phyloP scores from a whole-genome alignment of 1,140 invertebrate species.

The Ganaspis sp. region DNA sequence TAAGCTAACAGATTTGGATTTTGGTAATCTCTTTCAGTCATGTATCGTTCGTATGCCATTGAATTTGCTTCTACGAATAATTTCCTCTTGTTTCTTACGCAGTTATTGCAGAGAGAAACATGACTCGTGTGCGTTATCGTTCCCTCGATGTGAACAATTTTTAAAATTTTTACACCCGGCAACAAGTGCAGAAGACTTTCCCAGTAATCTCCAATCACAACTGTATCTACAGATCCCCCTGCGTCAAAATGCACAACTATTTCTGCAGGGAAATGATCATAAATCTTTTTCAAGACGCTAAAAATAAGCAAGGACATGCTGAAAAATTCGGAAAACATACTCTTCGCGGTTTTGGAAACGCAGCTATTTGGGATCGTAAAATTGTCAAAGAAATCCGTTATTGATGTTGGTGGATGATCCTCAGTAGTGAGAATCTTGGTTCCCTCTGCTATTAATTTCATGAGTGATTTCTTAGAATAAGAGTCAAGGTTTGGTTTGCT shows the following conservation, averaged over 20 bases:
- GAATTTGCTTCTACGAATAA: neutral
- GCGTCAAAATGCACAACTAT: neutral
- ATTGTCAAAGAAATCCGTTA: neutral
- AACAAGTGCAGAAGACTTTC: neutral
- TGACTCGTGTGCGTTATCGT: neutral
- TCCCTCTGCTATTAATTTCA: too few relatives aligned
- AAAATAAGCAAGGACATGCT: neutral
- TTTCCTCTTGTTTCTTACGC: neutral
- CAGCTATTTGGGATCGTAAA: neutral
- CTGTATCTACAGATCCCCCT: too few relatives aligned
- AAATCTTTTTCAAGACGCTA: neutral
- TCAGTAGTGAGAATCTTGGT: too few relatives aligned
- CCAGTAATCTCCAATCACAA: neutral
- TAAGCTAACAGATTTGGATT: neutral
- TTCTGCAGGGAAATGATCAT: neutral
- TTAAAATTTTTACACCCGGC: neutral
- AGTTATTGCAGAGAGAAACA: neutral
- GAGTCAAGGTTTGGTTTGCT: too few relatives aligned
- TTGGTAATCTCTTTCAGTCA: neutral
- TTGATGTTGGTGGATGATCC: neutral
- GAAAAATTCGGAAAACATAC: neutral
- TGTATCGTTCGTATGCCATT: neutral
- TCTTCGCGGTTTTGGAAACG: neutral
- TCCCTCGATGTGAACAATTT: neutral
- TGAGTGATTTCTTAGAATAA: too few relatives aligned